Base-by-base conservation (phyloP, 92 coral and sea anemone genomes). In the Phenganax stokvisi region DNA sequence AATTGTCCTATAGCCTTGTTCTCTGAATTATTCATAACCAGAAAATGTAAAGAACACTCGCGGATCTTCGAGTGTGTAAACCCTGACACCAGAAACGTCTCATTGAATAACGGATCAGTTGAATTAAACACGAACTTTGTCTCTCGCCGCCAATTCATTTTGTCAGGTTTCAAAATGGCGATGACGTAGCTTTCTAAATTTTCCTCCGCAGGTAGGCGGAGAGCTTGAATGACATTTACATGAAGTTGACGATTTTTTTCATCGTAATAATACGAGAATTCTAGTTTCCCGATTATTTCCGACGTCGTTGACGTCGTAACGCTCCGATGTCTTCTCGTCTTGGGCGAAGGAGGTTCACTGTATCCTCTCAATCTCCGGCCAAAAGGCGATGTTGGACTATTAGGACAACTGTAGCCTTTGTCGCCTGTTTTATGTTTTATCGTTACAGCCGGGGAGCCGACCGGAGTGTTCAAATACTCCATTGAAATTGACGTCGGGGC, bases 231-330 rank as follows among this genome's bases (percentile, higher is more conserved):
- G 0, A 89, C 87, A 47, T 87, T 84, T 15, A 91, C 83, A 47
- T 91, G 91, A 10, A 91, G 85, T 60, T 85, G 81, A 17, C 89
- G 89, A 55, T 85, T 83, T 10, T 85, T 76, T 58, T 89, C 88
- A 75, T 91, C 97, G 85, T 85, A 89, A 56, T 80, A 91, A 7
- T 85, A 74, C 8, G 97, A 84, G 79, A 91, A 89, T 55, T 91
- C 97, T 12, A 91, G 86, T 72, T 88, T 89, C 3, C 97, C 97
- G 74, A 67, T 28, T 10, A 63, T 60, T 56, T 73, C 58, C 59
- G 62, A 73, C 51, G 58, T 16, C 5, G 62, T 16, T 20, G 77
- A 53, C 1, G 31, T 53, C 77, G 73, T 68, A 11, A 3, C 73
- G 73, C 73, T 68, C 0, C 73, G 52, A 6, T 68, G 31, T 30